phyloP scores from a whole-genome alignment of 2,888 invertebrate species.

The Acronicta psi region DNA sequence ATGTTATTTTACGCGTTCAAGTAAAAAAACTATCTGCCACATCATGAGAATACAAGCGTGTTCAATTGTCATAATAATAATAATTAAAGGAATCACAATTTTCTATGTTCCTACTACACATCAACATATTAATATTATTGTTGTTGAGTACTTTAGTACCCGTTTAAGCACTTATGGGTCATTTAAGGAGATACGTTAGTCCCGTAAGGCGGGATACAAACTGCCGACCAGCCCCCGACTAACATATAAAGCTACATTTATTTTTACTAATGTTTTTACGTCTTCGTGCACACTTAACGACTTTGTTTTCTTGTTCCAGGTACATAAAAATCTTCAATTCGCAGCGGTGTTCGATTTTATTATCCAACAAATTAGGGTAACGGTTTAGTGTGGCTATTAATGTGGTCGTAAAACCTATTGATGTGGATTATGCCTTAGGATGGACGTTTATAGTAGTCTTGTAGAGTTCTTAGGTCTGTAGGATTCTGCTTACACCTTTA shows the following conservation, averaged over 20 bases:
- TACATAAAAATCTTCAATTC: slow-evolving; percentile 66
- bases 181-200: slow-evolving; percentile 3
- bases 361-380: slow-evolving; percentile 57
- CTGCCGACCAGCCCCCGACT: background rate
- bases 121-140: background rate
- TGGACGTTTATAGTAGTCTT: slow-evolving; percentile 23
- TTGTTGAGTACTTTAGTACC: background rate
- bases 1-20: too few relatives aligned
- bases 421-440: slow-evolving; percentile 34
- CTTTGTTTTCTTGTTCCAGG: slow-evolving; percentile 78
- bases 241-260: slow-evolving; percentile 10
- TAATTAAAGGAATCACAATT: too few relatives aligned
- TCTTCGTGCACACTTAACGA: slow-evolving; percentile 65
- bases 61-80: too few relatives aligned
- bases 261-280: slow-evolving; percentile 40
- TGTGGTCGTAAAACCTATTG: slow-evolving; percentile 51
- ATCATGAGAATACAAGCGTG: too few relatives aligned
- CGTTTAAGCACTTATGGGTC: background rate
- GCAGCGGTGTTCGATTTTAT: slow-evolving; percentile 62
- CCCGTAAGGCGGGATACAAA: background rate
- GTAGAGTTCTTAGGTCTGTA: too few relatives aligned
- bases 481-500: too few relatives aligned
- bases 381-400: slow-evolving; percentile 63
- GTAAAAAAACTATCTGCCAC: too few relatives aligned
- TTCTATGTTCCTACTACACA: too few relatives aligned